Evolutionary conservation across 2,888 invertebrate species (phyloP), one percentile per base, ranked within the genome.

Genomic region (Dynastes grantii): DNA sequence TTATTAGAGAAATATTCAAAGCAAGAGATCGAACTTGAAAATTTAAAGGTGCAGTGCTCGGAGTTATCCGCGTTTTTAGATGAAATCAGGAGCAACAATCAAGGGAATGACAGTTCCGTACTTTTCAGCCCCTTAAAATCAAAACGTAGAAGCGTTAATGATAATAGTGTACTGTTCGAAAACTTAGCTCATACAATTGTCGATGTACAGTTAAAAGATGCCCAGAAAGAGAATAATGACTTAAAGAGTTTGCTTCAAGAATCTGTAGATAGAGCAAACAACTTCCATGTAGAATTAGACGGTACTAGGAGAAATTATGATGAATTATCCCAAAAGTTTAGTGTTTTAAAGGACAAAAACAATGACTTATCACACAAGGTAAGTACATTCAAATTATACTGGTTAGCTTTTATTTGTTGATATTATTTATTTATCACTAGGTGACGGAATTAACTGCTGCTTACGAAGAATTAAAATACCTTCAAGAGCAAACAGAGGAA

Each of bases 61-160:
- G 89, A 89, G 84, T 78, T 89, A 37, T 85, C 85, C 81, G 83
- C 83, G n/a, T 85, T 92, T 87, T 83, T 92, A 29, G 90, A 91
- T 8, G 90, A 90, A 77, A 84, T 86, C n/a, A 82, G 84, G 53
- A 61, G 27, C 27, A 75, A n/a, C 27, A 75, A 80, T 29, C 73
- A 81, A 6, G 61, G 73, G 4, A 83, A 83, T 68, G 86, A 86
- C 4, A 86, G 84, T 80, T 83, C 80, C 73, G 81, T 82, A n/a
- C 83, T 84, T 49, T 63, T 79, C 53, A 84, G 79, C 64, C 80
- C 68, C 71, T 83, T 68, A 65, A 71, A 79, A 79, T 73, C 73
- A 11, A 81, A 80, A n/a, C 8, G 79, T 29, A 71, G 63, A 22
- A 70, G 53, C 40, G 51, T 76, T 2, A 29, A 77, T 13, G 63